phyloP scores from a whole-genome alignment of 2,113 vertebrate species.

The Dolichotis patagonum region DNA sequence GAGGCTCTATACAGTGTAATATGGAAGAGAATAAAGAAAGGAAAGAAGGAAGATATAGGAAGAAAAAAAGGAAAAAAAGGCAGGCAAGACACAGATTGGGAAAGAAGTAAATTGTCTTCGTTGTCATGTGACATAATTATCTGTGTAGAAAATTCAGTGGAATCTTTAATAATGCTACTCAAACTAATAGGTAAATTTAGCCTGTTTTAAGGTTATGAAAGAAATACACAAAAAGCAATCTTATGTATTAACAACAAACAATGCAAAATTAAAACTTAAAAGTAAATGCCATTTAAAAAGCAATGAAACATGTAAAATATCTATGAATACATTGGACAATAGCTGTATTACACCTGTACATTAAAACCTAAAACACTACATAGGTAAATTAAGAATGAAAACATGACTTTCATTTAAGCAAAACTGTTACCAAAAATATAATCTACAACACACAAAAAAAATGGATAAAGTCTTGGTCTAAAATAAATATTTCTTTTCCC shows the following conservation, averaged over 20 bases:
- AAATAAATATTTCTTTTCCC: slow-evolving; percentile 8
- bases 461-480: not conserved
- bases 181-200: not conserved
- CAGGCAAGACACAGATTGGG: not conserved
- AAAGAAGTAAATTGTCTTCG: not conserved
- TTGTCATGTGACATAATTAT: not conserved
- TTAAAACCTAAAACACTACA: not conserved
- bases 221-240: not conserved
- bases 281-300: not conserved
- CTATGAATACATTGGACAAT: not conserved
- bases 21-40: not conserved
- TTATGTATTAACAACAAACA: not conserved
- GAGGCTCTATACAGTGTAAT: too few species aligned
- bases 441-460: not conserved
- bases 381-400: not conserved
- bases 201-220: not conserved
- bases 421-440: not conserved
- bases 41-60: not conserved
- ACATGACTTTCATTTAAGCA: not conserved
- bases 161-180: not conserved
- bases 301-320: not conserved
- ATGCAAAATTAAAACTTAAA: not conserved
- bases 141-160: not conserved
- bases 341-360: not conserved
- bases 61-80: not conserved